Evolutionary conservation across 1,140 invertebrate genomes (phyloP).

Genomic region (Pachypeltis micranthus): DNA sequence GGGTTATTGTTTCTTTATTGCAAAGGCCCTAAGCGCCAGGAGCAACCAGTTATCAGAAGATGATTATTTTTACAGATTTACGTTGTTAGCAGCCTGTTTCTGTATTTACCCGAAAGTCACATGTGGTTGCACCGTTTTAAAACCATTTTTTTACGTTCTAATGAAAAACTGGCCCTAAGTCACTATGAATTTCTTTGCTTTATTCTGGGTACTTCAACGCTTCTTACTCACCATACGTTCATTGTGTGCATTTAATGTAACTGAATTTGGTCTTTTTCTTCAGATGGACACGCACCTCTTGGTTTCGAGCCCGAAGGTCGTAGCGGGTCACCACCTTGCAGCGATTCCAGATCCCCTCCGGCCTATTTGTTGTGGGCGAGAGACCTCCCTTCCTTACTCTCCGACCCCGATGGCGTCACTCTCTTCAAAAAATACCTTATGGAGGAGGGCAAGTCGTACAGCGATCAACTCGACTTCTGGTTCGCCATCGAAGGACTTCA

Average conservation of each 20-base stretch:
- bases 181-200: too few species aligned
- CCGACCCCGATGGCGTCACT: conserved; percentile 73
- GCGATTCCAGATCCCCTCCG: conserved; percentile 48
- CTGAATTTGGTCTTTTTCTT: conserved; percentile 26
- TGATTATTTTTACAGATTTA: too few species aligned
- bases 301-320: conserved; percentile 41
- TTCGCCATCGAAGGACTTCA: conserved; percentile 84
- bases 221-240: not conserved
- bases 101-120: too few species aligned
- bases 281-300: conserved; percentile 40
- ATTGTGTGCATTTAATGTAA: conserved; percentile 14
- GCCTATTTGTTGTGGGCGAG: conserved; percentile 76
- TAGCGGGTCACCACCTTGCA: conserved; percentile 28
- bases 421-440: conserved; percentile 73
- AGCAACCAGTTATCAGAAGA: too few species aligned
- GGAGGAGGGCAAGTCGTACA: conserved; percentile 63
- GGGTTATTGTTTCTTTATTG: too few species aligned
- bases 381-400: conserved; percentile 62
- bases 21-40: too few species aligned
- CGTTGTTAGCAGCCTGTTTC: too few species aligned
- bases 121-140: too few species aligned
- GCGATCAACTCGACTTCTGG: conserved; percentile 74
- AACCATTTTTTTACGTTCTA: too few species aligned
- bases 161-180: too few species aligned
- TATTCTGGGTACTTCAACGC: too few species aligned